phyloP scores from a whole-genome alignment of 2,797 vertebrate genomes.

The Rhadinocentrus ornatus region DNA sequence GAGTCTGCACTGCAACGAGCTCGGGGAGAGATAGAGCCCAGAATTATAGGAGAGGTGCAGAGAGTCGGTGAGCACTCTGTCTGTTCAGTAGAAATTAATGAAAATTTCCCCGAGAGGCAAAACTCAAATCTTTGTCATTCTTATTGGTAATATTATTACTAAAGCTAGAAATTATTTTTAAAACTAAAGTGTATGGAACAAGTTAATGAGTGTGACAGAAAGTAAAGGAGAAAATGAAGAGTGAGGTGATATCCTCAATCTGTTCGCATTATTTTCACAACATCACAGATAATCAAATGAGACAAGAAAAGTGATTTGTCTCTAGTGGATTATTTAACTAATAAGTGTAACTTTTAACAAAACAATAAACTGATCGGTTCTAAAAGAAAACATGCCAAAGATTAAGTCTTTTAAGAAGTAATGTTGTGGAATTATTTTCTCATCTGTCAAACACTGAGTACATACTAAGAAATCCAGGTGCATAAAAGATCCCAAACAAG shows the following conservation, averaged over 20 bases:
- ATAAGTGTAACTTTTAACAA: no score
- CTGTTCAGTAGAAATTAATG: not conserved
- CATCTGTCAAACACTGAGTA: no score
- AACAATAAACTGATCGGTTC: no score
- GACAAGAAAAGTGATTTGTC: not conserved
- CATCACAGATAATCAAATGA: not conserved
- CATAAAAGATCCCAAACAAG: no score
- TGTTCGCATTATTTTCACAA: not conserved
- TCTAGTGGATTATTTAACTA: no score
- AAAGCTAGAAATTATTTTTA: no score
- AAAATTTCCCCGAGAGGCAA: not conserved
- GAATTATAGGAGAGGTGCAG: slow-evolving; percentile 55
- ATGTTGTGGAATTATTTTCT: no score
- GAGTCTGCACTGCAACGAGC: slow-evolving; percentile 43
- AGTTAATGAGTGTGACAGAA: not conserved
- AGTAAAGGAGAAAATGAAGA: not conserved
- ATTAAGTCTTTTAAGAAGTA: no score
- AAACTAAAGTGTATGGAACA: no score
- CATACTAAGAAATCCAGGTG: no score
- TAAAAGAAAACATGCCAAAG: no score
- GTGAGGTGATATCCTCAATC: not conserved
- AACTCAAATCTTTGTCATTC: not conserved
- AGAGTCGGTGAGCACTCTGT: slow-evolving; percentile 71
- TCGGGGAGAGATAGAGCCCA: not conserved
- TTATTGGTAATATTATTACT: no score